Evolutionary conservation across 2,888 invertebrate species (phyloP).

Genomic region (Polyommatus iphigenia): DNA sequence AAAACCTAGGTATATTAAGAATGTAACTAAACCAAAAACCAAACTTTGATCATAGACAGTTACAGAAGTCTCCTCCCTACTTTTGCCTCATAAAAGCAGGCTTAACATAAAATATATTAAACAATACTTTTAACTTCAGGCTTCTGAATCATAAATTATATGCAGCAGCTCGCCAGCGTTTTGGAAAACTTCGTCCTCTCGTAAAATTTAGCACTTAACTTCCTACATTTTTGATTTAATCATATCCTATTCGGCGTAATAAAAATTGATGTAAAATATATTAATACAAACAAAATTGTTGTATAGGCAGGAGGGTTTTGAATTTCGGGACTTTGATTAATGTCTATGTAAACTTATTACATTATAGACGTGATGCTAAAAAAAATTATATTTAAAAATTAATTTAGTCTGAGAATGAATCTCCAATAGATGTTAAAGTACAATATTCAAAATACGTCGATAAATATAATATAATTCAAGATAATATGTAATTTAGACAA

Average conservation of each 20-base stretch:
- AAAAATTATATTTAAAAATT: not conserved
- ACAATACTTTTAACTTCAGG: not conserved
- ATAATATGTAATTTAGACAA: too few relatives aligned
- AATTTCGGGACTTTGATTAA: not conserved
- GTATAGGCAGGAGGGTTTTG: not conserved
- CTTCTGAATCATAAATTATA: not conserved
- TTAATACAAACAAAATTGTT: not conserved
- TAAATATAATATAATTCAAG: too few relatives aligned
- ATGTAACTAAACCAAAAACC: too few relatives aligned
- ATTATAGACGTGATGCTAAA: not conserved
- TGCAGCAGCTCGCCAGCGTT: not conserved
- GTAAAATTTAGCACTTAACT: not conserved
- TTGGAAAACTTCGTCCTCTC: not conserved
- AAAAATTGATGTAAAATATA: not conserved
- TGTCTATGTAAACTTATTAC: not conserved
- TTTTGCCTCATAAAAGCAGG: not conserved
- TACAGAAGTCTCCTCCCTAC: too few relatives aligned
- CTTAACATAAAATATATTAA: not conserved
- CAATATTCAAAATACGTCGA: too few relatives aligned
- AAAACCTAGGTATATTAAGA: too few relatives aligned
- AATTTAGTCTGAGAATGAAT: not conserved
- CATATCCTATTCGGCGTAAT: not conserved
- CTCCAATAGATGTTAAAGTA: too few relatives aligned
- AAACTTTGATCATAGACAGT: not conserved
- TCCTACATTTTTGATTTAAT: not conserved